phyloP scores from a whole-genome alignment of 2,797 vertebrate species.

The Adrianichthys oophorus region DNA sequence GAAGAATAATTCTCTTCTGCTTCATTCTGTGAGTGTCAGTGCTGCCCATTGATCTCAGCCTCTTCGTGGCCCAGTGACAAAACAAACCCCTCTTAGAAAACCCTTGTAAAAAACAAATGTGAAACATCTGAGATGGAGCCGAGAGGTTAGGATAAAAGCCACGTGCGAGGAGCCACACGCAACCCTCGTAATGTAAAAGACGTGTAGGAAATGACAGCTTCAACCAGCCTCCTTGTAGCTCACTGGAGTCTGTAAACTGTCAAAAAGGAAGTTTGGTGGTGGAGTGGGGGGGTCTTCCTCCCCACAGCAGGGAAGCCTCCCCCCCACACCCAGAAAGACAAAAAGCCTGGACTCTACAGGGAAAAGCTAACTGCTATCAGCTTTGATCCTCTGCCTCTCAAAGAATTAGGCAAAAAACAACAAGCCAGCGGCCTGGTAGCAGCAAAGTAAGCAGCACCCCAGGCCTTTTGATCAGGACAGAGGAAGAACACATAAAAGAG shows the following conservation, averaged over 20 bases:
- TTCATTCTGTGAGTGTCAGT: not conserved
- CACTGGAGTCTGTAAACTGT: conserved; percentile 64
- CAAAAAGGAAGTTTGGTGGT: conserved; percentile 62
- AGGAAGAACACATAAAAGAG: conserved; percentile 57
- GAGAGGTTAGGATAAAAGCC: conserved; percentile 53
- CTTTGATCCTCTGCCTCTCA: conserved; percentile 82
- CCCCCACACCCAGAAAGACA: conserved; percentile 69
- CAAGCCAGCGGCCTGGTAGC: conserved; percentile 61
- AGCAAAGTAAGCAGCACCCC: conserved; percentile 71
- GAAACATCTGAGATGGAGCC: conserved; percentile 68
- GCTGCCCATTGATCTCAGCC: conserved; percentile 11
- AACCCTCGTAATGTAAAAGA: conserved; percentile 70
- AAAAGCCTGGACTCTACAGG: conserved; percentile 78
- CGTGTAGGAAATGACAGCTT: conserved; percentile 77
- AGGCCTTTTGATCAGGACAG: conserved; percentile 81
- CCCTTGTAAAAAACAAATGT: conserved; percentile 78
- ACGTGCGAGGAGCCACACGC: conserved; percentile 71
- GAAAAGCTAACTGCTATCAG: conserved; percentile 83
- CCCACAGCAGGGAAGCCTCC: conserved; percentile 75
- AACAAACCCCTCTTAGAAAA: conserved; percentile 56
- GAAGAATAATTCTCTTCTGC: too few relatives aligned
- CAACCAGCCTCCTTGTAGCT: conserved; percentile 57
- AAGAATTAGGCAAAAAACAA: conserved; percentile 72
- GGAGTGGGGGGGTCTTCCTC: conserved; percentile 60
- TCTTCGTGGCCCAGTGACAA: conserved; percentile 34